Evolutionary conservation across 2,113 vertebrate genomes (phyloP).

Genomic region (Polypterus senegalus): DNA sequence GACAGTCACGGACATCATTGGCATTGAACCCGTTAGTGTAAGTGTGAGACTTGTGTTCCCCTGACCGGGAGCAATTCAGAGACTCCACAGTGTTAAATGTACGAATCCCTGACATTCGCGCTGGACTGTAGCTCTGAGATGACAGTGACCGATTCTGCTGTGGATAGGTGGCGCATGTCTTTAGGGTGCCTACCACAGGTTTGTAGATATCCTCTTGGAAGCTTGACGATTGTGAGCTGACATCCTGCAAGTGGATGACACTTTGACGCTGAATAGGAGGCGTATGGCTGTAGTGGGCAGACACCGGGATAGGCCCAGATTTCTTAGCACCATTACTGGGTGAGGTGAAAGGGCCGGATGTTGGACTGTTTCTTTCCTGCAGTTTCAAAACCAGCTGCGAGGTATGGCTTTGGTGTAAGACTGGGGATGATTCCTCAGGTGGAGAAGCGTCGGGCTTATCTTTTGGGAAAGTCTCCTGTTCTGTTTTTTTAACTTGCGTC

Average conservation of each 20-base stretch:
- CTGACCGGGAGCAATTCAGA: constrained; percentile 63
- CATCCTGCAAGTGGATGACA: constrained; percentile 83
- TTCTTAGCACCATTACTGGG: constrained; percentile 65
- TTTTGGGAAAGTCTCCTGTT: constrained; percentile 47
- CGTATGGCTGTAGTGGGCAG: constrained; percentile 86
- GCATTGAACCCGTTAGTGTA: constrained; percentile 79
- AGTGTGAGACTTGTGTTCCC: constrained; percentile 89
- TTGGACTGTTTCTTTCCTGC: constrained; percentile 73
- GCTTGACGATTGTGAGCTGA: constrained; percentile 68
- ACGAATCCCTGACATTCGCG: constrained; percentile 69
- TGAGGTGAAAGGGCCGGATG: constrained; percentile 60
- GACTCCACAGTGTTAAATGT: constrained; percentile 69
- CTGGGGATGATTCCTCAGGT: constrained; percentile 71
- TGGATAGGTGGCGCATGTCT: constrained; percentile 91
- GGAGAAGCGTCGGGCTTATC: constrained; percentile 67
- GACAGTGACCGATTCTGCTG: constrained; percentile 93
- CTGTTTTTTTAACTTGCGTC: constrained; percentile 38
- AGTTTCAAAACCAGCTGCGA: constrained; percentile 67
- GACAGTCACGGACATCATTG: constrained; percentile 67
- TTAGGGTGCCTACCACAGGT: constrained; percentile 71
- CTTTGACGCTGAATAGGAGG: constrained; percentile 85
- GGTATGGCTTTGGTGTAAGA: constrained; percentile 66
- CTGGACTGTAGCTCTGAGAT: constrained; percentile 90
- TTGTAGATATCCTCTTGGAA: constrained; percentile 74
- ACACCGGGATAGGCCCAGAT: constrained; percentile 60